phyloP scores from a whole-genome alignment of 2,113 vertebrate genomes.

The Rhinopomastus cyanomelas region DNA sequence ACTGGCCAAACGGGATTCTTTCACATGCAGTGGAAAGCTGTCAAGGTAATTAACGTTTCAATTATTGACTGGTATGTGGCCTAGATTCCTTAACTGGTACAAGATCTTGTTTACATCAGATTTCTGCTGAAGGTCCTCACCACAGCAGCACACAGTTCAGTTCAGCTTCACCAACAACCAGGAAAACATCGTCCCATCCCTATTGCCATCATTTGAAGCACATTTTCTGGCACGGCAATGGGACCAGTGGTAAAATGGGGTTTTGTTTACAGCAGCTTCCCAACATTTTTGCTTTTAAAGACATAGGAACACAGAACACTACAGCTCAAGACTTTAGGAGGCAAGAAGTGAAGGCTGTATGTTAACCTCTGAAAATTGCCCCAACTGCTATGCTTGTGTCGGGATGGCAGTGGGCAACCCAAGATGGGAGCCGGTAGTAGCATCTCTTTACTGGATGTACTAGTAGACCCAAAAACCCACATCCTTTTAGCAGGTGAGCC shows the following conservation, averaged over 20 bases:
- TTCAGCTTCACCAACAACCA: neutral
- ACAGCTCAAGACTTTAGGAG: neutral
- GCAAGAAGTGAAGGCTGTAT: neutral
- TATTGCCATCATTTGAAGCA: neutral
- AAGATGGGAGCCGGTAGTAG: neutral
- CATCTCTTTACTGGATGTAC: neutral
- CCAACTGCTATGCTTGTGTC: neutral
- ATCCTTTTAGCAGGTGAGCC: neutral
- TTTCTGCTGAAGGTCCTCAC: neutral
- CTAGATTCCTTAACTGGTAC: conserved; percentile 19
- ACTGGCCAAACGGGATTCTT: conserved; percentile 32
- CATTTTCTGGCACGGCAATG: neutral
- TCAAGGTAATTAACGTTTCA: conserved; percentile 51
- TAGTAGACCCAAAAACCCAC: neutral
- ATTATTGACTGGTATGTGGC: conserved; percentile 29
- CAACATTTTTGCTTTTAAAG: neutral
- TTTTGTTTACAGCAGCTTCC: neutral
- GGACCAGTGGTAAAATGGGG: neutral
- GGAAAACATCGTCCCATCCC: neutral
- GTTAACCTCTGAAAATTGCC: neutral
- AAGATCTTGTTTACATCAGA: neutral
- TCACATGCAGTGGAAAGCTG: conserved; percentile 11
- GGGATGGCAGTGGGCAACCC: neutral
- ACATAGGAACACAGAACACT: neutral
- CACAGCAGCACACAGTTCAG: neutral